Percentiles rank a stretch among this genome's conserved stretches.
These are phyloP conservation scores for Clitarchus hookeri DNA, from an alignment of 2,888 invertebrate species.

Conservation along the genomic window DNA sequence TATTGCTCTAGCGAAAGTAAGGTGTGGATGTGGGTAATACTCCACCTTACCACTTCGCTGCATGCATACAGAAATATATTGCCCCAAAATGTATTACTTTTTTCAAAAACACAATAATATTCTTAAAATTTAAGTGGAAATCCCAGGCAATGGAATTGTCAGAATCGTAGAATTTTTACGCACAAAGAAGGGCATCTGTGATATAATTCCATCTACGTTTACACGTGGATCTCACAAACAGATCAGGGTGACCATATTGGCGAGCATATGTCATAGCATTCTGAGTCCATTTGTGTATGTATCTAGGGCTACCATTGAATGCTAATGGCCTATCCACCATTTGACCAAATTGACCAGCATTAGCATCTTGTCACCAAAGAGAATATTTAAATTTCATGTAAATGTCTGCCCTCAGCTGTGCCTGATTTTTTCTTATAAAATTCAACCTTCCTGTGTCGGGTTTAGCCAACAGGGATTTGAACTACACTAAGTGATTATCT, in stretches of 20 bases:
- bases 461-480: slow-evolving; percentile 35
- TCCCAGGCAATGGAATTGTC: slow-evolving; percentile 46
- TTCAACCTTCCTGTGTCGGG: slow-evolving; percentile 45
- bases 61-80: no score
- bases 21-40: no score
- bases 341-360: slow-evolving; percentile 29
- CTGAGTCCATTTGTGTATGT: slow-evolving; percentile 46
- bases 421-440: slow-evolving; percentile 44
- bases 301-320: no score
- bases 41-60: no score
- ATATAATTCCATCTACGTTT: slow-evolving; percentile 47
- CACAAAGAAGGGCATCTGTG: slow-evolving; percentile 38
- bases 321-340: slow-evolving; percentile 39
- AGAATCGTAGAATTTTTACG: slow-evolving; percentile 40
- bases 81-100: slow-evolving; percentile 27
- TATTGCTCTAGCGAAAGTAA: no score
- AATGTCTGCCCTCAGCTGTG: slow-evolving; percentile 37
- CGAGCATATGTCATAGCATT: slow-evolving; percentile 50
- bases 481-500: slow-evolving; percentile 27
- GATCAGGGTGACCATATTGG: slow-evolving; percentile 49
- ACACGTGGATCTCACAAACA: slow-evolving; percentile 50
- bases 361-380: slow-evolving; percentile 38
- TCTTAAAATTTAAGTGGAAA: slow-evolving; percentile 39
- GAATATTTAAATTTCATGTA: slow-evolving; percentile 45
- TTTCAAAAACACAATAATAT: slow-evolving; percentile 28